These are phyloP conservation scores for Digitonthophagus gazella DNA, from an alignment of 2,888 invertebrate species.

Conservation along the genomic window DNA sequence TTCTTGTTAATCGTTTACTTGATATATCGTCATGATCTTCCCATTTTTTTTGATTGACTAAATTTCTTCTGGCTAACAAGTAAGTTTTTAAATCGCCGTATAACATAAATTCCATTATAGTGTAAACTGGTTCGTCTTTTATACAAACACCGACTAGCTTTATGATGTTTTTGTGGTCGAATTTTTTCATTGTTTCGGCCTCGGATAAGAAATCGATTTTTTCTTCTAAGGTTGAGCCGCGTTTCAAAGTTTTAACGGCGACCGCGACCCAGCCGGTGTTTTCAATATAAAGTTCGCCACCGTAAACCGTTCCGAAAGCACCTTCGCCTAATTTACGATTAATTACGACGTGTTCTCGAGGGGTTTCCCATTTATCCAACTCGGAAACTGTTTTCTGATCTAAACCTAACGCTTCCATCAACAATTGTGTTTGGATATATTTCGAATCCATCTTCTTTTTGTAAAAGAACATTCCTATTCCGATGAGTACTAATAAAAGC, in stretches of 20 bases:
- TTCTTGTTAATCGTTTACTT: constrained; percentile 70
- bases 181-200: constrained; percentile 91
- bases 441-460: constrained; percentile 69
- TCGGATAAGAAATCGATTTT: constrained; percentile 90
- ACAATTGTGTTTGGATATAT: constrained; percentile 63
- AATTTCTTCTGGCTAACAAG: constrained; percentile 78
- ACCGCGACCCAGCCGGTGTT: constrained; percentile 77
- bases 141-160: constrained; percentile 83
- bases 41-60: constrained; percentile 61
- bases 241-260: constrained; percentile 86
- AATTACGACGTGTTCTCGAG: constrained; percentile 79
- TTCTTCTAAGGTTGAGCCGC: constrained; percentile 78
- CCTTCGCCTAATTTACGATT: constrained; percentile 85
- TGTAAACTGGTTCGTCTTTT: constrained; percentile 82
- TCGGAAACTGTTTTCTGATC: constrained; percentile 56
- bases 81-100: constrained; percentile 91
- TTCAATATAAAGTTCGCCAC: constrained; percentile 74
- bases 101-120: constrained; percentile 92
- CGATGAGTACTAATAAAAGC: constrained; percentile 56
- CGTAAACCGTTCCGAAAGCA: constrained; percentile 90
- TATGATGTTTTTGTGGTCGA: constrained; percentile 87
- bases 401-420: constrained; percentile 70
- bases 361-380: constrained; percentile 85
- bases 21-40: constrained; percentile 77
- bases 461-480: constrained; percentile 61